A percentile compares a stretch with the other conserved stretches of the same genome.
Evolutionary conservation across 2,888 invertebrate species (phyloP).

Genomic region (Acanthococcus lagerstroemiae): DNA sequence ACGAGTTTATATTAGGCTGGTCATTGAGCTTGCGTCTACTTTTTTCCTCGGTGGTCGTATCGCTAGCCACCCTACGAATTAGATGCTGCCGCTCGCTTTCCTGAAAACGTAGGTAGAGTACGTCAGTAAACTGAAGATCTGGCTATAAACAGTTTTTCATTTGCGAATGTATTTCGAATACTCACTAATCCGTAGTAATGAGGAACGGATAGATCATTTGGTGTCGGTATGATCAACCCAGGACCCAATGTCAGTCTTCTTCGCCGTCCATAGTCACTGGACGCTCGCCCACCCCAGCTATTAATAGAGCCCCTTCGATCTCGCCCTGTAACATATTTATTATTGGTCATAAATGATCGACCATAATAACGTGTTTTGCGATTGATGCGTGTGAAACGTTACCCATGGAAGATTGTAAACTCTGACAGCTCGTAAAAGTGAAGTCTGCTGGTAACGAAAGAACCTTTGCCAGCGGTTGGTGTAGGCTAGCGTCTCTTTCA

Average conservation of each 20-base stretch:
- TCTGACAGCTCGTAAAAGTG: constrained; percentile 50
- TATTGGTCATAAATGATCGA: background rate
- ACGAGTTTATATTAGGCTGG: background rate
- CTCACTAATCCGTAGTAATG: constrained; percentile 21
- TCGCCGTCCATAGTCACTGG: constrained; percentile 15
- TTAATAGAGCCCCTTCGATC: constrained; percentile 32
- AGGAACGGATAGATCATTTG: constrained; percentile 23
- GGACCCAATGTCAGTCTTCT: constrained; percentile 25
- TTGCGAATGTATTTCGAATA: no score
- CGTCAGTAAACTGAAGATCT: no score
- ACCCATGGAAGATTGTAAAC: constrained; percentile 27
- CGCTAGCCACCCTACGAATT: constrained; percentile 18
- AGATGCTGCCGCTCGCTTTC: constrained; percentile 22
- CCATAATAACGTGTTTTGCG: background rate
- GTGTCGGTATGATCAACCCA: constrained; percentile 21
- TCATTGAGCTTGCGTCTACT: background rate
- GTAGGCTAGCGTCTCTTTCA: constrained; percentile 49
- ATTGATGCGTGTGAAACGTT: no score
- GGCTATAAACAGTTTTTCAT: no score
- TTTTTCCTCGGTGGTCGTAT: constrained; percentile 16
- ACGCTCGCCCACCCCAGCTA: constrained; percentile 32
- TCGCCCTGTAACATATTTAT: constrained; percentile 17
- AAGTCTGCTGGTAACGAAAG: constrained; percentile 75
- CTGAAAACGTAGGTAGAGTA: background rate
- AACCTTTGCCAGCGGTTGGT: constrained; percentile 52